phyloP scores from a whole-genome alignment of 2,113 vertebrate genomes.

The Aythya baeri region DNA sequence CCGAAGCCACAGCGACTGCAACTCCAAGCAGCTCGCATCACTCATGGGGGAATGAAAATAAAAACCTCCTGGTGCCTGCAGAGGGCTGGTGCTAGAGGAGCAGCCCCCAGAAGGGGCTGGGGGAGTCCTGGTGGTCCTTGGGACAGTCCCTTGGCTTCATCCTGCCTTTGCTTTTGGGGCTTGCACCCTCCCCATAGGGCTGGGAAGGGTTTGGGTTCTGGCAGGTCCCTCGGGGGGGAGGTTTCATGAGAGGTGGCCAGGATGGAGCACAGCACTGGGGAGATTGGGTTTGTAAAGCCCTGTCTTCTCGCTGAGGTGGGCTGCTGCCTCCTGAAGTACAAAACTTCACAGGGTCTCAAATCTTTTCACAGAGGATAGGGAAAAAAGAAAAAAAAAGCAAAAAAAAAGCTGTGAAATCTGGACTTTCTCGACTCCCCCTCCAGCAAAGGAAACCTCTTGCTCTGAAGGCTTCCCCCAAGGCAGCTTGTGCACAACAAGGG shows the following conservation, averaged over 20 bases:
- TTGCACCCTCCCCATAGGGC: neutral
- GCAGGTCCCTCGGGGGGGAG: neutral
- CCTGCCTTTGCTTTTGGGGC: neutral
- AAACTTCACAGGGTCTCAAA: neutral
- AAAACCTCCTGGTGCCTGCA: neutral
- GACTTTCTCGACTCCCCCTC: constrained; percentile 26
- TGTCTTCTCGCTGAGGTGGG: neutral
- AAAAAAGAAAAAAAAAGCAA: rapidly evolving
- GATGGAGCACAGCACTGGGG: neutral
- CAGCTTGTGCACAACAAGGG: constrained; percentile 38
- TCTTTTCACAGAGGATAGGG: neutral
- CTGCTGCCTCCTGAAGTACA: neutral
- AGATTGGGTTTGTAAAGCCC: neutral
- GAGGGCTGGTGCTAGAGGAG: neutral
- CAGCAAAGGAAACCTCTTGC: constrained; percentile 50
- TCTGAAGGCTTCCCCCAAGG: constrained; percentile 45
- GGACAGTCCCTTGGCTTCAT: neutral
- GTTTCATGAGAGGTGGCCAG: neutral
- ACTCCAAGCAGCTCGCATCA: neutral
- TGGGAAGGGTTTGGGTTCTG: neutral
- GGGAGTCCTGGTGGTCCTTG: neutral
- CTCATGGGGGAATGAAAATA: neutral
- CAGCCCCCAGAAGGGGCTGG: rapidly evolving
- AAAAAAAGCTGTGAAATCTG: constrained; percentile 5
- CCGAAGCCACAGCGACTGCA: neutral